phyloP scores from a whole-genome alignment of 37 sponge, comb jelly and placozoan genomes.

The Geodia barretti region DNA sequence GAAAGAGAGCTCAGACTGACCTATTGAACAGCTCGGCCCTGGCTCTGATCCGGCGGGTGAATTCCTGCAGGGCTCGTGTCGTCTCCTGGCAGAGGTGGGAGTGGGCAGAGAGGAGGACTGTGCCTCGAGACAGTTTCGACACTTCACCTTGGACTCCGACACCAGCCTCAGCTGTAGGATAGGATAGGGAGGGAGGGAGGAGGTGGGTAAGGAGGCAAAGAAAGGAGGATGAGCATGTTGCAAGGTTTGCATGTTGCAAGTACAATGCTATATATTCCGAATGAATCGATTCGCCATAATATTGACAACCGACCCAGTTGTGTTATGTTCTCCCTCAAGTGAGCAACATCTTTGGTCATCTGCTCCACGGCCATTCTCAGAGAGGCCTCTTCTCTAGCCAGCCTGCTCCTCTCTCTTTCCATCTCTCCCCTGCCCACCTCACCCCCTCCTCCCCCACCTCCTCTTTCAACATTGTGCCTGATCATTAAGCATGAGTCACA shows the following conservation, averaged over 20 bases:
- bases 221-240: background rate
- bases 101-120: slow-evolving; percentile 13
- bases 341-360: slow-evolving; percentile 19
- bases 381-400: slow-evolving; percentile 31
- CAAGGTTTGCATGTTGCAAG: too few species aligned
- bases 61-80: slow-evolving; percentile 6
- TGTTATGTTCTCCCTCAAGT: slow-evolving; percentile 27
- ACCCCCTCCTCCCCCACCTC: slow-evolving; percentile 3
- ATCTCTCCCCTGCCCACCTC: background rate
- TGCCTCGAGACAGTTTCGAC: background rate
- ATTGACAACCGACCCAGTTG: too few species aligned
- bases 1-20: too few species aligned
- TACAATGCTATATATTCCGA: too few species aligned
- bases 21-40: slow-evolving; percentile 13
- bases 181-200: background rate
- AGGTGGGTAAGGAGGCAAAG: background rate
- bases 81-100: slow-evolving; percentile 7
- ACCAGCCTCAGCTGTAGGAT: background rate
- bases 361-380: slow-evolving; percentile 35
- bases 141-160: background rate
- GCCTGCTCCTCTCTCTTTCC: background rate
- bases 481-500: background rate
- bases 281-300: too few species aligned
- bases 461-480: slow-evolving; percentile 17
- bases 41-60: background rate